Conservation (phyloP, 2,797 vertebrate species). For the Parauchenoglanis ngamensis region DNA sequence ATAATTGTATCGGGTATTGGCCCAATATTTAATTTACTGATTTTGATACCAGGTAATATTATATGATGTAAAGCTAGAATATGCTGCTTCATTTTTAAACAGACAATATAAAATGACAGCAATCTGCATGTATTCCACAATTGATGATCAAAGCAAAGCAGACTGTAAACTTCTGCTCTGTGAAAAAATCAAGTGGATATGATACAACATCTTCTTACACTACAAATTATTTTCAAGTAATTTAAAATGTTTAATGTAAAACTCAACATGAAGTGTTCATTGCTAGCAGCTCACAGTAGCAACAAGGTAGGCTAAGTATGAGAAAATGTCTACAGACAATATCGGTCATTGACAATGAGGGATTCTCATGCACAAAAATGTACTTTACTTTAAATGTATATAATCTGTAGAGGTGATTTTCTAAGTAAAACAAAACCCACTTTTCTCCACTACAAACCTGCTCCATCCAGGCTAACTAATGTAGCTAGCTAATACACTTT, state of each 20-base stretch:
- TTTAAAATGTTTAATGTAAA: background rate
- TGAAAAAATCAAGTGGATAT: background rate
- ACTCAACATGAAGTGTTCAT: background rate
- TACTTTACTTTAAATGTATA: no score
- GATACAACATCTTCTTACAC: background rate
- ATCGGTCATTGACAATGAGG: no score
- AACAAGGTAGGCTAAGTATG: background rate
- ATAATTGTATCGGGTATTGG: background rate
- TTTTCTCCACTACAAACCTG: background rate
- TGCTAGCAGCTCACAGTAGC: background rate
- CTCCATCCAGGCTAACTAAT: background rate
- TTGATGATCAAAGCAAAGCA: background rate
- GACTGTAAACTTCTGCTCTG: background rate
- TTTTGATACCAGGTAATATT: background rate
- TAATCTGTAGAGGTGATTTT: no score
- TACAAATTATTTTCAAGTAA: background rate
- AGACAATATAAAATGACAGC: background rate
- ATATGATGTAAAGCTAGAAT: background rate
- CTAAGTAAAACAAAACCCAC: no score
- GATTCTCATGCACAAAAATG: no score
- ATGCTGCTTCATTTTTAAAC: no score
- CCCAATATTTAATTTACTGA: background rate
- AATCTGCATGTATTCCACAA: background rate
- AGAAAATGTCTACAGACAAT: background rate
- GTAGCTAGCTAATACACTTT: background rate